Evolutionary conservation across 2,113 vertebrate genomes (phyloP), one percentile per base, ranked within the genome.

Genomic region (Bufo gargarizans): DNA sequence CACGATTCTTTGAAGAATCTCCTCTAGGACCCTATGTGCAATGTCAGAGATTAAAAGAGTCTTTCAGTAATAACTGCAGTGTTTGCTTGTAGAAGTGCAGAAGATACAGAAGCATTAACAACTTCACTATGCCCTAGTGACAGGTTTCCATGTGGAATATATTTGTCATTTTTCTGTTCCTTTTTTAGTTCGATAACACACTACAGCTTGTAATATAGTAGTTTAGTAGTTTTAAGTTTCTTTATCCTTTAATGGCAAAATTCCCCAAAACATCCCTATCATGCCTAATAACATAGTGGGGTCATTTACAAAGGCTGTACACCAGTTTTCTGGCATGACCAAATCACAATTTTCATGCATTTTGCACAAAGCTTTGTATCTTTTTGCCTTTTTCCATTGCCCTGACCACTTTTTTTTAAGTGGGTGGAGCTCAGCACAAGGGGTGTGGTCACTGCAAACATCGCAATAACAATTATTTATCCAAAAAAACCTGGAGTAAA

Each of bases 1-100:
- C 86, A 98, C 97, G 63, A 98, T 92, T 90, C 96, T 97, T 92
- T 97, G 97, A 80, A 98, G 94, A 81, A 96, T 95, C 87, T 97
- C 97, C 86, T 97, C 97, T 93, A 98, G 92, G 77, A 93, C 94
- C 95, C 97, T 98, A 78, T 56, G 19, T 65, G 72, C 43, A 14
- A 78, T 1, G n/a, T 79, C 56, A 45, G 4, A 76, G 11, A 67
- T 61, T 14, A 45, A 3, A 72, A 59, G 63, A 71, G 13, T 8
- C 50, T 59, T 58, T 58, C 43, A 50, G 49, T 76, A 49, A 49
- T 8, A 74, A 71, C 67, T 71, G 22, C 67, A 71, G 13, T 71
- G 67, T 33, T 71, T 71, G 13, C 67, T 71, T n/a, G 63, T 67
- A n/a, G 20, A 71, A 47, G 14, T 74, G 6, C 45, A 76, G 16